phyloP scores from a whole-genome alignment of 2,797 vertebrate species.

The Botia kubotai region DNA sequence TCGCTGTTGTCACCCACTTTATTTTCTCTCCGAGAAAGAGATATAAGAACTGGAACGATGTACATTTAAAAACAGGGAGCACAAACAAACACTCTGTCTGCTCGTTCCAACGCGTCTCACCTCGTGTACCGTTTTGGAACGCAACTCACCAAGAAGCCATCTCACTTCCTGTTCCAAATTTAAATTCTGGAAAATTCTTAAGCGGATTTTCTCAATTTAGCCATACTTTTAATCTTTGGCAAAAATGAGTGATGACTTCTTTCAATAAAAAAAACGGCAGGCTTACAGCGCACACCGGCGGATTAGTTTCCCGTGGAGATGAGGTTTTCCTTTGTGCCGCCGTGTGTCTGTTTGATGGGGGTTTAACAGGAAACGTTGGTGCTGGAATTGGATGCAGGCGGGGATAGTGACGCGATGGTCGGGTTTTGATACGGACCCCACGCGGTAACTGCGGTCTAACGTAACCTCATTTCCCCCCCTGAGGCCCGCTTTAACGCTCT shows the following conservation, averaged over 20 bases:
- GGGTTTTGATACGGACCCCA: conserved; percentile 93
- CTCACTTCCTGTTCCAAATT: conserved; percentile 82
- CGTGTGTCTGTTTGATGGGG: conserved; percentile 99
- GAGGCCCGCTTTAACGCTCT: conserved; percentile 68
- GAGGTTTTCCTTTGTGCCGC: conserved; percentile 97
- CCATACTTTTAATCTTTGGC: conserved; percentile 99
- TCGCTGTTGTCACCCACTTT: conserved; percentile 6
- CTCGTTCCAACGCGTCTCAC: conserved; percentile 79
- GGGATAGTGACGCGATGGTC: conserved; percentile 96
- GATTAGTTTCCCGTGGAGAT: conserved; percentile 99
- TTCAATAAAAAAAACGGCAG: conserved; percentile 93
- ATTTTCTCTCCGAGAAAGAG: conserved; percentile 46
- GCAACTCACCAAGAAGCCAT: conserved; percentile 66
- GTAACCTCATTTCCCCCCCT: conserved; percentile 70
- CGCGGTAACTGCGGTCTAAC: conserved; percentile 82
- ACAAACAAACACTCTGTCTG: conserved; percentile 74
- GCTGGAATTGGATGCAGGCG: conserved; percentile 99
- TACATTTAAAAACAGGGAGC: conserved; percentile 65
- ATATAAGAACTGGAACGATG: conserved; percentile 62
- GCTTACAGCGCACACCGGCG: conserved; percentile 95
- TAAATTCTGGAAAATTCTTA: conserved; percentile 94
- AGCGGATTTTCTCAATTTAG: conserved; percentile 99
- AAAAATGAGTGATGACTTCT: conserved; percentile 99
- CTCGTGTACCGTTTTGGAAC: conserved; percentile 69
- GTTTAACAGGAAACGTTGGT: conserved; percentile 97